These are phyloP conservation scores for Cyphomyrus discorhynchus DNA, from an alignment of 2,113 vertebrate genomes.

Conservation along the genomic window DNA sequence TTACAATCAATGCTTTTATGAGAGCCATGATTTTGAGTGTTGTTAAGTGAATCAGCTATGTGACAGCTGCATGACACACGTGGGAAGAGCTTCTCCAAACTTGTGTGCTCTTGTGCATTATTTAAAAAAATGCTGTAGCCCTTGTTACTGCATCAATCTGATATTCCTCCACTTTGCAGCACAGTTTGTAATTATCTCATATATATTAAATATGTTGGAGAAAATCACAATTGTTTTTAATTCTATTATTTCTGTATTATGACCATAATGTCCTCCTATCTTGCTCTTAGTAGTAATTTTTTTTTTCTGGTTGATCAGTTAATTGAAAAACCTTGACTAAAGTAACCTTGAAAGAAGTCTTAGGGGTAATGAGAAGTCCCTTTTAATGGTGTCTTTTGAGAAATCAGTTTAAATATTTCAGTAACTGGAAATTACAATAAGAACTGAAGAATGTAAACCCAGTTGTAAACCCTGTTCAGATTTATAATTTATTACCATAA, in stretches of 20 bases:
- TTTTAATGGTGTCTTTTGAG: background rate
- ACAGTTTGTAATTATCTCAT: background rate
- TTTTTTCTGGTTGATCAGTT: background rate
- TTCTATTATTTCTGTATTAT: background rate
- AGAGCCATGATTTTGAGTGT: background rate
- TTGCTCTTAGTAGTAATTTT: background rate
- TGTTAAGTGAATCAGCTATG: background rate
- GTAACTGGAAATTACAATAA: slow-evolving; percentile 3
- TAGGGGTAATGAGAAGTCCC: background rate
- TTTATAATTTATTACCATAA: slow-evolving; percentile 8
- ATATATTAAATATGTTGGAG: background rate
- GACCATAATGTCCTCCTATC: background rate
- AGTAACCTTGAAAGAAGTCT: slow-evolving; percentile 1
- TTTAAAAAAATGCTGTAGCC: background rate
- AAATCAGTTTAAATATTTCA: slow-evolving; percentile 8
- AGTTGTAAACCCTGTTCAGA: background rate
- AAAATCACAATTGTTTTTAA: background rate
- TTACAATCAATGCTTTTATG: background rate
- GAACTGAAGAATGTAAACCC: background rate
- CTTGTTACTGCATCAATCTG: background rate
- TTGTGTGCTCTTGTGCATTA: background rate
- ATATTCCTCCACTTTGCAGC: background rate
- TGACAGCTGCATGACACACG: background rate
- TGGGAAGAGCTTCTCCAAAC: background rate
- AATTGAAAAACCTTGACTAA: slow-evolving; percentile 10